Evolutionary conservation across 2,113 vertebrate genomes (phyloP).

Genomic region (Patagioenas fasciata): DNA sequence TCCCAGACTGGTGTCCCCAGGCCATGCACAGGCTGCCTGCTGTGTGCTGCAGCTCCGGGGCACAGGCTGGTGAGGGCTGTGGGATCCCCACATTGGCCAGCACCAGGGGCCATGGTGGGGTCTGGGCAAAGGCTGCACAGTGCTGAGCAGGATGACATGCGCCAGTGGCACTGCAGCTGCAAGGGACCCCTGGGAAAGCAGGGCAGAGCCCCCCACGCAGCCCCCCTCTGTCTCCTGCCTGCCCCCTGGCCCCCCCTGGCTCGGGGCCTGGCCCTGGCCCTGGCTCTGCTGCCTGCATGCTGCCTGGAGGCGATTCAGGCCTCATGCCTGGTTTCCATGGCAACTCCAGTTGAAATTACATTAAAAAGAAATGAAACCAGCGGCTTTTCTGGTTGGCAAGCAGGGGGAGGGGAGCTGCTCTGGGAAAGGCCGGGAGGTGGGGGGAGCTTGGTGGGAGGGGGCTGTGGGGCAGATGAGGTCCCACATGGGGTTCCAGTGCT

Average conservation of each 20-base stretch:
- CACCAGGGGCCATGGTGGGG: neutral
- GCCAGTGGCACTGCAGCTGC: neutral
- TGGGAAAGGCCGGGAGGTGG: neutral
- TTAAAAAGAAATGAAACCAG: constrained; percentile 66
- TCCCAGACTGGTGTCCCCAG: neutral
- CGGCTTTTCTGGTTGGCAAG: constrained; percentile 41
- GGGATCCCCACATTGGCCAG: neutral
- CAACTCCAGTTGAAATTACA: constrained; percentile 56
- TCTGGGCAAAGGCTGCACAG: fast-evolving
- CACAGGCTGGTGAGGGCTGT: neutral
- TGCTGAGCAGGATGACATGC: neutral
- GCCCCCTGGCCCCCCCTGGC: neutral
- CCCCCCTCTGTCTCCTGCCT: neutral
- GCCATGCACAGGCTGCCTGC: neutral
- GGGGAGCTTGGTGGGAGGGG: fast-evolving
- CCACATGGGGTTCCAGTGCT: neutral
- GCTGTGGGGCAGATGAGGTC: neutral
- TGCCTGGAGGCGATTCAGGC: constrained; percentile 25
- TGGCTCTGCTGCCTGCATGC: neutral
- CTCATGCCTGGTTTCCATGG: constrained; percentile 49
- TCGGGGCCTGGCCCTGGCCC: neutral
- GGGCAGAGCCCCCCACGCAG: neutral
- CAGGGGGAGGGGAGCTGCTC: constrained; percentile 1
- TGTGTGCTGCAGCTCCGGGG: neutral
- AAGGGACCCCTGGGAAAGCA: neutral